Base-by-base conservation (phyloP, 2,888 invertebrate species). In the Cryptocheilus praepositus region DNA sequence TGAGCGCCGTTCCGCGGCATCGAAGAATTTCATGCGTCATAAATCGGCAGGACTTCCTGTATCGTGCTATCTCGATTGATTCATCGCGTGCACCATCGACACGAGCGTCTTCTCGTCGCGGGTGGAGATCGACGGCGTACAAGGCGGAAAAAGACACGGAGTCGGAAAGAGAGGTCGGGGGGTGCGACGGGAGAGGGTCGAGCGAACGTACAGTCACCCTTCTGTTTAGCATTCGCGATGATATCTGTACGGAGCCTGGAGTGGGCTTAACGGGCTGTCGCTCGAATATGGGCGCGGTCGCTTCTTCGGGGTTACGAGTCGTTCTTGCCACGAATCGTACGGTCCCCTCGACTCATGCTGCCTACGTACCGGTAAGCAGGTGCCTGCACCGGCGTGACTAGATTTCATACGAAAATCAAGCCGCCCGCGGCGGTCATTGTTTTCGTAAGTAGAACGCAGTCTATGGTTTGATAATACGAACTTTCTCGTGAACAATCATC, bases 141-240 rank as follows among this genome's bases (percentile, higher is more conserved):
- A 60, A 65, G 57, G 36, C 3, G 36, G 36, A 11, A 36, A 36
- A 36, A 57, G 56, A 64, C 55, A 64, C 69, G 56, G 67, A 65
- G 13, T 36, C 11, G 36, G 36, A 7, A 36, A 36, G 36, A 36
- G 49, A 51, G 59, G 36, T 51, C 49, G 36, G 36, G 16, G 43
- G 28, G 36, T 15, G 22, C 22, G 52, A 52, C 16, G 66, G 45
- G 67, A 66, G 62, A 63, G 52, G 74, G 61, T 70, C 58, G 74
- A 67, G 57, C 55, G 58, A 57, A 44, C 54, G 70, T 67, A 59
- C 64, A 70, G 70, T 70, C 67, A 75, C 74, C 82, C 84, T 84
- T 84, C 86, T 86, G 83, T 85, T 86, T 86, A 84, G 82, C 83
- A 86, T 86, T 83, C 77, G 79, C 77, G 86, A 86, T 86, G 84